Conservation (phyloP, 2,888 invertebrate species). For the Seira sanloemensis region DNA sequence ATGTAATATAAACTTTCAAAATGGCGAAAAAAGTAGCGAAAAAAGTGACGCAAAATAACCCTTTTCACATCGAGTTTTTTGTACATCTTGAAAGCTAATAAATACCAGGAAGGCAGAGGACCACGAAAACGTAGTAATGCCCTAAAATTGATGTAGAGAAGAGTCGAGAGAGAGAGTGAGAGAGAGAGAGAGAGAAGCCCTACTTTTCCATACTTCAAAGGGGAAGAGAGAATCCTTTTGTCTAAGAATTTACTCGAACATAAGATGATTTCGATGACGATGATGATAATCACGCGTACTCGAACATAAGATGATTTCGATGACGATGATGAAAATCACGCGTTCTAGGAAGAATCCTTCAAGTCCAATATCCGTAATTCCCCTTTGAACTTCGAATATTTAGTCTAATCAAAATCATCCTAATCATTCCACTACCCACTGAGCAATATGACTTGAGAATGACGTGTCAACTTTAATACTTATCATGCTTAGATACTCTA, state of each 20-base stretch:
- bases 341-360: slow-evolving; percentile 24
- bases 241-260: not conserved
- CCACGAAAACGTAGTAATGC: too few relatives aligned
- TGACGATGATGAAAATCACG: not conserved
- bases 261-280: not conserved
- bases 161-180: too few relatives aligned
- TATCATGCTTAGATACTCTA: not conserved
- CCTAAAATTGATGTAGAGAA: too few relatives aligned
- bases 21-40: not conserved
- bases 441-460: not conserved
- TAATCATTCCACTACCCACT: slow-evolving; percentile 1
- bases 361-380: slow-evolving; percentile 47
- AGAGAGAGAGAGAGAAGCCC: slow-evolving; percentile 14
- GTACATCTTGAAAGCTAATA: not conserved
- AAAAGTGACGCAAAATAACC: not conserved
- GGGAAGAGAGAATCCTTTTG: not conserved
- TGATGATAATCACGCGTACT: not conserved
- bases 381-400: slow-evolving; percentile 39
- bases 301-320: not conserved
- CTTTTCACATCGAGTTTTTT: not conserved
- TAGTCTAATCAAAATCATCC: slow-evolving; percentile 1
- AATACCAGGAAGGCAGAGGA: not conserved
- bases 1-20: too few relatives aligned
- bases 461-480: not conserved
- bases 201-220: not conserved